Conservation (phyloP, 1,140 invertebrate genomes). For the Bicyclus anynana region DNA sequence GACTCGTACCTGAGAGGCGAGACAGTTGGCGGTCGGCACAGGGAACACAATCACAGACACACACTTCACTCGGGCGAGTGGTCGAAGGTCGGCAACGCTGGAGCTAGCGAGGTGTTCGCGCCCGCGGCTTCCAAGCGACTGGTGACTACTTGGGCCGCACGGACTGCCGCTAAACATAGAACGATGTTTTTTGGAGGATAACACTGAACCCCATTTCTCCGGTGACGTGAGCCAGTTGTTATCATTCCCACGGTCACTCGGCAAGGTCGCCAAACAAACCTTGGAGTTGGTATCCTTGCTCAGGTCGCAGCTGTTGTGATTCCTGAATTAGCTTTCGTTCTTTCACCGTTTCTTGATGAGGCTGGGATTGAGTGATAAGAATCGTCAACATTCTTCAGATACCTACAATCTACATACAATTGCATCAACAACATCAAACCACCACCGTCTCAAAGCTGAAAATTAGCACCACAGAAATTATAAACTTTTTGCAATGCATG, state of each 20-base stretch:
- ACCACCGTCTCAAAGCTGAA: no score
- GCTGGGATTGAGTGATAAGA: no score
- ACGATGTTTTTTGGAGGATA: constrained; percentile 40
- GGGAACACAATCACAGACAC: constrained; percentile 65
- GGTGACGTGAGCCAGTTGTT: constrained; percentile 40
- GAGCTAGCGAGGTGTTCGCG: constrained; percentile 58
- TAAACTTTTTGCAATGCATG: no score
- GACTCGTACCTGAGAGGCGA: constrained; percentile 42
- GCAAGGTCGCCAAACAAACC: constrained; percentile 63
- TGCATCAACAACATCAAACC: no score
- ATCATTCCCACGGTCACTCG: constrained; percentile 35
- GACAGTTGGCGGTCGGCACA: constrained; percentile 20
- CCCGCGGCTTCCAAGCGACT: constrained; percentile 64
- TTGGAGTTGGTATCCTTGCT: constrained; percentile 44
- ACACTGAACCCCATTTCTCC: constrained; percentile 39
- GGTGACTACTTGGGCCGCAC: constrained; percentile 32
- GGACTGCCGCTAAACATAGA: constrained; percentile 54
- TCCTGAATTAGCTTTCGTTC: background rate
- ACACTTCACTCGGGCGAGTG: constrained; percentile 71
- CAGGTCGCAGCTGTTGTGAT: constrained; percentile 10
- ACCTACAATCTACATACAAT: no score
- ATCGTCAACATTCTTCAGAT: no score
- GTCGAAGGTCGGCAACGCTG: constrained; percentile 64
- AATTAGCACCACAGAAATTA: no score
- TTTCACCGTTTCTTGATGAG: no score